Base-by-base conservation (phyloP, 2,113 vertebrate species). In the Lepidothrix coronata region DNA sequence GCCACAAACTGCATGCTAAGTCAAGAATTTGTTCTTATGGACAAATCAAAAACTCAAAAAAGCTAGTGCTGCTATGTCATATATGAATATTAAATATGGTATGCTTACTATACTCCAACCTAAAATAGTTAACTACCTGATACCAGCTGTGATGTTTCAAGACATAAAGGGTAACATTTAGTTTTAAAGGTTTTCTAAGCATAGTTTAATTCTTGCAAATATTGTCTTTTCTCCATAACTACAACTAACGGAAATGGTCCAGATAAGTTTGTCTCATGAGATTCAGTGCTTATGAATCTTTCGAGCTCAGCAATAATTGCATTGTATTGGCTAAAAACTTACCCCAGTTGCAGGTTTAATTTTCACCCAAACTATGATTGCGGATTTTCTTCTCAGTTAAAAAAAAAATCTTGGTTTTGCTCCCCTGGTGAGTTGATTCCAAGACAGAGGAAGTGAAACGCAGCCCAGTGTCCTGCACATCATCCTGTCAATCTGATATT, bases 1-100 rank as follows among this genome's bases (percentile, higher is more conserved):
- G 98, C 99, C 99, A 98, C 99, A 99, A 99, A 99, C 98, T 99
- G 99, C 99, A 99, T 99, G 99, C 98, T 99, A 99, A 99, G 98
- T 98, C 98, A 98, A 97, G 97, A 98, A 97, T 97, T 98, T 98
- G 97, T 98, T 98, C 97, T 98, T 97, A 98, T 55, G 98, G 98
- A 98, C 98, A 98, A 98, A 98, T 97, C 98, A 98, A 97, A 98
- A 97, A 97, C 97, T 98, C 97, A 96, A 98, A 98, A 97, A 98
- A 98, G 98, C 98, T 98, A 98, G 98, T 97, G 98, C 98, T 98
- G 98, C 98, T 98, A 97, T 98, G 98, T 98, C 97, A 97, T 98
- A 98, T 98, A 98, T 98, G 98, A 98, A 98, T 98, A 98, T 98
- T 98, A 98, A 97, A 98, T 98, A 98, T 98, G 98, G 98, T 98